These are phyloP conservation scores for Mechanitis mazaeus DNA, from an alignment of 2,888 invertebrate genomes.

Conservation along the genomic window DNA sequence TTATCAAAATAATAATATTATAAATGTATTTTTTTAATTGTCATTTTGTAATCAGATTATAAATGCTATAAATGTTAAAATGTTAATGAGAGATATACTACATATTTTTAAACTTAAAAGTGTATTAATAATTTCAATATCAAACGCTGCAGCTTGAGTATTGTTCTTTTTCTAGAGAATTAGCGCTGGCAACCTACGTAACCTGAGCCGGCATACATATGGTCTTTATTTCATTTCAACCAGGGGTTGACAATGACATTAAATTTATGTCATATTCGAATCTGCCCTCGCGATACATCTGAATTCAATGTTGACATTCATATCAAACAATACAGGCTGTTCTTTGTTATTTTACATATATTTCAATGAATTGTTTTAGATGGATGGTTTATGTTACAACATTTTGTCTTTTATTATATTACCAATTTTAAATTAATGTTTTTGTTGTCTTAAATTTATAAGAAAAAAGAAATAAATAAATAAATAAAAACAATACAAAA, in stretches of 20 bases:
- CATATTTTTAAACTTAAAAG: too few species aligned
- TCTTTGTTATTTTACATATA: slow-evolving; percentile 41
- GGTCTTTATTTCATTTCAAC: slow-evolving; percentile 68
- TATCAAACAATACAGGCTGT: slow-evolving; percentile 63
- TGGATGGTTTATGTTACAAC: slow-evolving; percentile 20
- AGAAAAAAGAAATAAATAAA: not conserved
- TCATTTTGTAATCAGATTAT: too few species aligned
- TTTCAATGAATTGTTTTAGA: slow-evolving; percentile 46
- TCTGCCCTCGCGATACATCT: slow-evolving; percentile 43
- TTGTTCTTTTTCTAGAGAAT: slow-evolving; percentile 44
- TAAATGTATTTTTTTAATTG: too few species aligned
- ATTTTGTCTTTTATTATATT: not conserved
- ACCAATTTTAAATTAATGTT: not conserved
- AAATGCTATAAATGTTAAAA: too few species aligned
- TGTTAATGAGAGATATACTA: too few species aligned
- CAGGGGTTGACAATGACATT: slow-evolving; percentile 67
- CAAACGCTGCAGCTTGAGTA: slow-evolving; percentile 28
- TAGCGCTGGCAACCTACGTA: slow-evolving; percentile 61
- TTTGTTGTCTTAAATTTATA: not conserved
- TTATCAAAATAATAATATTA: too few species aligned
- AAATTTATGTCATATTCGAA: slow-evolving; percentile 72
- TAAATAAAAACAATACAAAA: not conserved
- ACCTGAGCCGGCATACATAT: slow-evolving; percentile 67
- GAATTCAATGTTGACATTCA: slow-evolving; percentile 72
- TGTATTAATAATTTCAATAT: not conserved